phyloP scores from a whole-genome alignment of 2,113 vertebrate species.

The Neogobius melanostomus region DNA sequence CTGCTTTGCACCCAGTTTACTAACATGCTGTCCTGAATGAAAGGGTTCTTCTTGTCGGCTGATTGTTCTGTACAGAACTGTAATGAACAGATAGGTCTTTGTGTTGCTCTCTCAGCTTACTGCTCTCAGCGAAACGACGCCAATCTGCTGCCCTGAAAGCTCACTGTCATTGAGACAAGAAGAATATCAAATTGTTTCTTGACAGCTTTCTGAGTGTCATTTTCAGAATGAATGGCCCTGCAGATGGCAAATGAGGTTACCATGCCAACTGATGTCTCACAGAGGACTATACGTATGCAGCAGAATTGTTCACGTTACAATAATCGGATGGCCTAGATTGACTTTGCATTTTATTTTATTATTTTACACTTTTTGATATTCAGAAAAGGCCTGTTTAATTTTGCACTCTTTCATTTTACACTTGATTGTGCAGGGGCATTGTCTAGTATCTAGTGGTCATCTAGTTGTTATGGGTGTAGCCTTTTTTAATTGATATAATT shows the following conservation, averaged over 20 bases:
- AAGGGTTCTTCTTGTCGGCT: background rate
- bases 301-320: constrained; percentile 37
- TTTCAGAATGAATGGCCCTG: constrained; percentile 61
- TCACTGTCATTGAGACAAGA: constrained; percentile 37
- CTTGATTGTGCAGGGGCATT: background rate
- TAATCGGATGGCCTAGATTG: constrained; percentile 9
- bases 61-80: background rate
- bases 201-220: constrained; percentile 59
- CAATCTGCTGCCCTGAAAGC: background rate
- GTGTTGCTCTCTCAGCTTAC: background rate
- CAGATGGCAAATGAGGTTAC: constrained; percentile 67
- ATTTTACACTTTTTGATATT: background rate
- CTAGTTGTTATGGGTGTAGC: background rate
- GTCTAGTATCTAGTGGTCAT: too few species aligned
- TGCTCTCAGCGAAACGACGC: background rate
- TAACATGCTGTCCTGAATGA: too few species aligned
- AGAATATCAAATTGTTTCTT: constrained; percentile 59
- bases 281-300: constrained; percentile 26
- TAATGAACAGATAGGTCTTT: background rate
- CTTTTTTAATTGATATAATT: too few species aligned
- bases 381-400: too few species aligned
- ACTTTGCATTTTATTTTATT: too few species aligned
- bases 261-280: constrained; percentile 64
- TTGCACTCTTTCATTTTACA: background rate
- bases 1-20: too few species aligned